Conservation (phyloP, 2,113 vertebrate genomes). For the Eolophus roseicapilla region DNA sequence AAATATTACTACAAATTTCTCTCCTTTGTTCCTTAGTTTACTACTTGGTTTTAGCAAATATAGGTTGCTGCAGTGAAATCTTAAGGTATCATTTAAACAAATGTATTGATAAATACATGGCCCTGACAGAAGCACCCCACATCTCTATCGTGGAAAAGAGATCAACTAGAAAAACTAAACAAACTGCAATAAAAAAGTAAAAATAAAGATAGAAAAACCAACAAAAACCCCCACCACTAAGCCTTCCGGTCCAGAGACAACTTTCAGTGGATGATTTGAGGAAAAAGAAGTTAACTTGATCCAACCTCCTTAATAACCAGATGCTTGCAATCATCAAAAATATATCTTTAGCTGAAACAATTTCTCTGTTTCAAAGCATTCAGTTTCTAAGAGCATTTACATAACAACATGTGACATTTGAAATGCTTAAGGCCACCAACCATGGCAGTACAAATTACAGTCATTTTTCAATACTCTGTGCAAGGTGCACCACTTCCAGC, state of each 20-base stretch:
- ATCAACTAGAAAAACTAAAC: background rate
- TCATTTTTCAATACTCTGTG: constrained; percentile 79
- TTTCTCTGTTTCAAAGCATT: constrained; percentile 70
- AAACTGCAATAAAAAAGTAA: background rate
- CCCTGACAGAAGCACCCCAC: background rate
- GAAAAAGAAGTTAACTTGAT: constrained; percentile 37
- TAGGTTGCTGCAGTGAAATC: background rate
- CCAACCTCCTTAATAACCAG: constrained; percentile 82
- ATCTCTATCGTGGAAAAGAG: background rate
- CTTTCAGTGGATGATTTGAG: background rate
- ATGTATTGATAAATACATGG: rapidly evolving
- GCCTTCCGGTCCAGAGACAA: background rate
- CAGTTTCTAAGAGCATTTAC: constrained; percentile 75
- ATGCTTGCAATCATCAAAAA: constrained; percentile 76
- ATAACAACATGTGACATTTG: constrained; percentile 80
- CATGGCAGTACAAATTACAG: constrained; percentile 82
- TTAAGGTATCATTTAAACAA: background rate
- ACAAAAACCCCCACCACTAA: background rate
- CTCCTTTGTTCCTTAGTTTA: background rate
- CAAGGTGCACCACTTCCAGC: constrained; percentile 76
- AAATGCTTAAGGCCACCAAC: constrained; percentile 78
- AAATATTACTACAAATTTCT: background rate
- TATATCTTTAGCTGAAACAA: constrained; percentile 64
- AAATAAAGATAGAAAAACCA: background rate
- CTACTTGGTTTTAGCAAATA: background rate